phyloP scores from a whole-genome alignment of 2,797 vertebrate genomes.

The Phrynocephalus vlangalii region DNA sequence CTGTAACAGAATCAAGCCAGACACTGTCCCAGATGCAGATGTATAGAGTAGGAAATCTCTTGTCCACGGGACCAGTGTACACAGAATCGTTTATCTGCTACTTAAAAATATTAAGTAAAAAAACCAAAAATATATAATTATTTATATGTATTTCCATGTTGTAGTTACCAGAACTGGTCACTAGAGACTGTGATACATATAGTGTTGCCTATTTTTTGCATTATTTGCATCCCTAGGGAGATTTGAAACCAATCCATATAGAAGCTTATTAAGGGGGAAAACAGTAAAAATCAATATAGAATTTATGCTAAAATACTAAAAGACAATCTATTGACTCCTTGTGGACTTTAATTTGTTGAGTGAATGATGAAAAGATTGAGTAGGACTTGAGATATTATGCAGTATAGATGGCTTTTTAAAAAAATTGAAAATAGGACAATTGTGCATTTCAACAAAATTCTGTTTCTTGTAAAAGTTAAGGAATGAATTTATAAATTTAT shows the following conservation, averaged over 20 bases:
- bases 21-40: background rate
- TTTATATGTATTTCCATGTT: no score
- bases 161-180: no score
- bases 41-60: background rate
- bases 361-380: slow-evolving; percentile 12
- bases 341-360: slow-evolving; percentile 14
- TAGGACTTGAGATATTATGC: background rate
- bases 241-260: background rate
- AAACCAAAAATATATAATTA: no score
- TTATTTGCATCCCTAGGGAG: no score
- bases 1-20: background rate
- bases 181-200: no score
- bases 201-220: no score
- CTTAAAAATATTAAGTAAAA: no score
- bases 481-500: background rate
- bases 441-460: background rate
- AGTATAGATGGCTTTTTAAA: background rate
- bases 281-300: slow-evolving; percentile 1
- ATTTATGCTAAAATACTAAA: slow-evolving; percentile 17
- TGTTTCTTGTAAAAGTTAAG: background rate
- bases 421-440: slow-evolving; percentile 30
- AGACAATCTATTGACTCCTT: no score
- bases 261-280: background rate
- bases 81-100: no score
- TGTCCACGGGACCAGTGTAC: no score